Evolutionary conservation across 2,113 vertebrate species (phyloP), one percentile per base, ranked within the genome.

Genomic region (Apistogramma diplotaenia): DNA sequence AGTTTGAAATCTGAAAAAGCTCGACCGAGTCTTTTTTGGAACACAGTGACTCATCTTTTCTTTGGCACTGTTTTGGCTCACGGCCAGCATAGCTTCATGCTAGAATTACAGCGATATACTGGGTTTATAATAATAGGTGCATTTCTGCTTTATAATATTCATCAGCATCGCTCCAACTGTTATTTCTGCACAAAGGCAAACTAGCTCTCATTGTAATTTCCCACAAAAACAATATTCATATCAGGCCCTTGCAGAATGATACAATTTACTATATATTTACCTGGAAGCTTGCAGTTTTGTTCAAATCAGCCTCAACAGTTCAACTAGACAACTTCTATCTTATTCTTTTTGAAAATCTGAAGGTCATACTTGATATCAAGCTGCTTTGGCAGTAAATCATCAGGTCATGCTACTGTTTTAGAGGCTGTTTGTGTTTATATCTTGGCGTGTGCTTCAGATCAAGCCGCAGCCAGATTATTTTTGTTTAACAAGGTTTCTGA

Each of bases 401-500:
- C 60, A 0, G 46, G 25, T 51, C 62, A 29, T 8, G 9, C 16
- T 10, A 6, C 10, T 23, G 31, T 85, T 74, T 60, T 18, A 23
- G 5, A 72, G 25, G 2, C 18, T 62, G 37, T 56, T 76, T 71
- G 23, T 78, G 78, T 89, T 89, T 79, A 73, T 81, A 27, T 76
- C 40, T 58, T 21, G 21, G n/a, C 59, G 78, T 82, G 70, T 82
- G 56, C 74, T 55, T 35, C 57, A 7, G 72, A 88, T 88, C 89
- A 91, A 84, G 89, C 76, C 49, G 0, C 55, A 25, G 73, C 76
- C 85, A 84, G 91, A 95, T 94, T 89, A 87, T 80, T 58, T 85
- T 89, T 92, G 84, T 90, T 93, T 87, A 92, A 87, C 89, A 83
- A 79, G 78, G 85, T 72, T 84, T 88, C 75, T 40, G 75, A 74